Percentiles rank a stretch among this genome's conserved stretches.
Evolutionary conservation across 2,113 vertebrate species (phyloP).

Genomic region (Labrus mixtus): DNA sequence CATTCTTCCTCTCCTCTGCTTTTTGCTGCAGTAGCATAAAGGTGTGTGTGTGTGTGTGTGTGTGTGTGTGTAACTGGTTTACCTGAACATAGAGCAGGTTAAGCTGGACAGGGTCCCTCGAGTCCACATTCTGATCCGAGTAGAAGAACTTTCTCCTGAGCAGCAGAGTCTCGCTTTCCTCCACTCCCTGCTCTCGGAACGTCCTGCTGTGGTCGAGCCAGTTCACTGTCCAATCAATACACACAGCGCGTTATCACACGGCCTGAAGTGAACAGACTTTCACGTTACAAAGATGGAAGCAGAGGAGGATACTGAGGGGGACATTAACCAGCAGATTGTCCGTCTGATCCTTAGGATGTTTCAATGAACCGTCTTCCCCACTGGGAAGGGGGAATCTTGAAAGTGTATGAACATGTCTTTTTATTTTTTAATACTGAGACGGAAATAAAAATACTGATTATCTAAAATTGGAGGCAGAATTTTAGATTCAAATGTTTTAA

Average conservation of each 20-base stretch:
- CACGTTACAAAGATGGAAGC: constrained; percentile 5
- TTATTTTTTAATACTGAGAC: constrained; percentile 21
- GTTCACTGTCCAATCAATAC: constrained; percentile 87
- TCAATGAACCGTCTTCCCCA: constrained; percentile 36
- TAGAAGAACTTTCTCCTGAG: constrained; percentile 98
- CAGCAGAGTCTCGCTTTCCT: constrained; percentile 94
- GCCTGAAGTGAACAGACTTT: constrained; percentile 21
- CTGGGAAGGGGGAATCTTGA: constrained; percentile 1
- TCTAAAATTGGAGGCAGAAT: constrained; percentile 16
- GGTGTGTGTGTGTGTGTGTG: background rate
- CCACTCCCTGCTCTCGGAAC: constrained; percentile 96
- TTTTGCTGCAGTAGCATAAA: constrained; percentile 6
- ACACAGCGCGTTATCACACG: constrained; percentile 48
- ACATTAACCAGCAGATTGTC: constrained; percentile 22
- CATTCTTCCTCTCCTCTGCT: background rate
- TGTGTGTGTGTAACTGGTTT: constrained; percentile 31
- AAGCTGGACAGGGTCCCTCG: constrained; percentile 96
- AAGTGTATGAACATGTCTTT: background rate
- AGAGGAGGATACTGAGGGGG: constrained; percentile 9
- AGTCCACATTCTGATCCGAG: constrained; percentile 98
- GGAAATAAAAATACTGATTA: background rate
- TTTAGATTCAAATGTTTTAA: constrained; percentile 31
- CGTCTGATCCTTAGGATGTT: background rate
- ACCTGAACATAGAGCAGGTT: constrained; percentile 99
- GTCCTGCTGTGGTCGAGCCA: constrained; percentile 99